Base-by-base conservation (phyloP, 2,797 vertebrate species). In the Cynodonichthys magdalenae region DNA sequence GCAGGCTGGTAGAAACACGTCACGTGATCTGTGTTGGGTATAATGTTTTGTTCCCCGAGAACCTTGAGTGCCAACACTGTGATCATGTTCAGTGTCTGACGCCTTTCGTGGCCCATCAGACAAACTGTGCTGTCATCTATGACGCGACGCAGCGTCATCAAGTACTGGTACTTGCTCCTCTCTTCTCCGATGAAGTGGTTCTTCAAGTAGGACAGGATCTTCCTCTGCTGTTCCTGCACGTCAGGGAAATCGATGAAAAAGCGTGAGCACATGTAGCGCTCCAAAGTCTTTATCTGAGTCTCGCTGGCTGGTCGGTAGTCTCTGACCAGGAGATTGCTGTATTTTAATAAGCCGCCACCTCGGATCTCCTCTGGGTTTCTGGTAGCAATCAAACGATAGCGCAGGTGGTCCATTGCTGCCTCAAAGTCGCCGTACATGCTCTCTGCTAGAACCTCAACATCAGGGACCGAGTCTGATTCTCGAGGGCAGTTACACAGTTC, bases 201-300 rank as follows among this genome's bases (percentile, higher is more conserved):
- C 77, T 87, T 94, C 79, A 99, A 92, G 80, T 99, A 99, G 4
- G 97, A 98, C 87, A 99, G 95, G 63, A 99, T 97, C 89, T 97
- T 98, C 80, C 94, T 93, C 80, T 97, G 95, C 85, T 99, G 97
- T 82, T 98, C 96, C 15, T 91, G 92, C 69, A 99, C 93, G 9
- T 98, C 95, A 1, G 97, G 95, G 88, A 99, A 99, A 87, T 99
- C 97, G 29, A 99, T 99, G 89, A 99, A 99, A 88, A 99, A 99
- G 17, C 97, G 93, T 1, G 97, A 99, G 88, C 97, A 99, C 97
- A 99, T 99, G 82, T 99, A 99, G 57, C 97, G 95, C 79, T 99
- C 96, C 57, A 97, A 87, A 1, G 87, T 95, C 87, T 98, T 98
- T 74, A 99, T 98, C 90, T 99, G 94, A 19, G 91, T 91, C 85